A percentile compares a stretch with the other conserved stretches of the same genome.
Evolutionary conservation across 2,888 invertebrate genomes (phyloP).

Genomic region (Drosophila rubida): DNA sequence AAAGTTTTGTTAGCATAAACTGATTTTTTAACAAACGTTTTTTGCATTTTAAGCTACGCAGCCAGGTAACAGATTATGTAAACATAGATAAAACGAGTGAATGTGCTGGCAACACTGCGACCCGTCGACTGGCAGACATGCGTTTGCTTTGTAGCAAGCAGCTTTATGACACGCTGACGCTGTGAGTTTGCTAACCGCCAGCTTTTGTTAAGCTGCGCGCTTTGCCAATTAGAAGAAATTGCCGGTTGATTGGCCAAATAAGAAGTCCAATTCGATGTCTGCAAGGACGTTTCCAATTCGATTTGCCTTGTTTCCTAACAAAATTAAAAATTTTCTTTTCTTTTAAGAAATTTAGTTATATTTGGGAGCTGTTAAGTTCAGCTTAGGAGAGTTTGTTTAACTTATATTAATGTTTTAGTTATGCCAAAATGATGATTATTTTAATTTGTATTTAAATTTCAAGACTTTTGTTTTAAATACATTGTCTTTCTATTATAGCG

Average conservation of each 20-base stretch:
- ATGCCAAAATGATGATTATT: no score
- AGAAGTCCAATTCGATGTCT: background rate
- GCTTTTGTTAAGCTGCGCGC: constrained; percentile 27
- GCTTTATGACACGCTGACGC: constrained; percentile 38
- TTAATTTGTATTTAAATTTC: no score
- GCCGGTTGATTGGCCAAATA: constrained; percentile 1
- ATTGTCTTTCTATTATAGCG: no score
- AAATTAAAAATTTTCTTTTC: no score
- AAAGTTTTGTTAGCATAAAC: constrained; percentile 10
- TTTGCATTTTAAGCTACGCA: fast-evolving
- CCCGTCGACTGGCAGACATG: constrained; percentile 37
- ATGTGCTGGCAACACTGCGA: constrained; percentile 52
- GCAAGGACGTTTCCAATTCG: no score
- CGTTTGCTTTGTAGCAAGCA: constrained; percentile 40
- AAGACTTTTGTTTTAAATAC: no score
- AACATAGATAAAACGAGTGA: background rate
- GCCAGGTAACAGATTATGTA: background rate
- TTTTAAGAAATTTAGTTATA: no score
- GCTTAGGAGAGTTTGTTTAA: no score
- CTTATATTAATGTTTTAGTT: no score
- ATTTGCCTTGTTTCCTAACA: no score
- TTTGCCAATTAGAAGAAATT: constrained; percentile 38
- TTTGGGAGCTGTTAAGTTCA: no score
- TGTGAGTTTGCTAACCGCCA: constrained; percentile 21
- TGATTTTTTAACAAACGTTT: background rate